phyloP scores from a whole-genome alignment of 2,113 vertebrate genomes.

The Dromiciops gliroides region DNA sequence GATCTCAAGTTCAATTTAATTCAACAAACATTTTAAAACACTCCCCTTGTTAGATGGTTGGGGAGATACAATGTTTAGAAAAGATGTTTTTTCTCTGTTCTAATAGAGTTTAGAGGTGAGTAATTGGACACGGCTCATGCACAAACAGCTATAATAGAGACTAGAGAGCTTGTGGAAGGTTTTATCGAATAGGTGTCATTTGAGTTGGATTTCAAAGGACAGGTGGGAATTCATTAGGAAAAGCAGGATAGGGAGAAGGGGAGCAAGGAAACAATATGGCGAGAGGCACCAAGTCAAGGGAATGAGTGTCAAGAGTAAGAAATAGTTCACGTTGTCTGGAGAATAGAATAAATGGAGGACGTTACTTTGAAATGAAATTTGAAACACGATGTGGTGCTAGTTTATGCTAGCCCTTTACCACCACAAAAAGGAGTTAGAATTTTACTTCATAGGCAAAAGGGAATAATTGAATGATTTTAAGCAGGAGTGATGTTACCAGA shows the following conservation, averaged over 20 bases:
- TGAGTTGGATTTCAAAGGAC: not conserved
- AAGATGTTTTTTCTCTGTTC: not conserved
- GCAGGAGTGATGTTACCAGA: not conserved
- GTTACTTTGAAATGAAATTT: not conserved
- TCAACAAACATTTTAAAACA: not conserved
- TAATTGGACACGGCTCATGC: not conserved
- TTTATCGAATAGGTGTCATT: not conserved
- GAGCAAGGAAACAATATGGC: not conserved
- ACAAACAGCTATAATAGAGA: not conserved
- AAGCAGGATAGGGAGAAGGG: not conserved
- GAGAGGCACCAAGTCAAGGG: not conserved
- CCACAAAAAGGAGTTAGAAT: not conserved
- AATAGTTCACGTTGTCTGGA: not conserved
- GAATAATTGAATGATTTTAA: not conserved
- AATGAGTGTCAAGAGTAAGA: not conserved
- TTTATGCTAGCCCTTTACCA: not conserved
- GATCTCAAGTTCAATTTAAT: not conserved
- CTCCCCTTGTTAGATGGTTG: not conserved
- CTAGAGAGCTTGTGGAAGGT: not conserved
- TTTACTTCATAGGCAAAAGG: not conserved
- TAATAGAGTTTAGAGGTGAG: not conserved
- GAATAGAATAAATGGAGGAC: not conserved
- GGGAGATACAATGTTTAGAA: not conserved
- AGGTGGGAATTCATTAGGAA: not conserved
- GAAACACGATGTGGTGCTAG: not conserved